phyloP scores from a whole-genome alignment of 2,113 vertebrate genomes.

The Malaclemys terrapin region DNA sequence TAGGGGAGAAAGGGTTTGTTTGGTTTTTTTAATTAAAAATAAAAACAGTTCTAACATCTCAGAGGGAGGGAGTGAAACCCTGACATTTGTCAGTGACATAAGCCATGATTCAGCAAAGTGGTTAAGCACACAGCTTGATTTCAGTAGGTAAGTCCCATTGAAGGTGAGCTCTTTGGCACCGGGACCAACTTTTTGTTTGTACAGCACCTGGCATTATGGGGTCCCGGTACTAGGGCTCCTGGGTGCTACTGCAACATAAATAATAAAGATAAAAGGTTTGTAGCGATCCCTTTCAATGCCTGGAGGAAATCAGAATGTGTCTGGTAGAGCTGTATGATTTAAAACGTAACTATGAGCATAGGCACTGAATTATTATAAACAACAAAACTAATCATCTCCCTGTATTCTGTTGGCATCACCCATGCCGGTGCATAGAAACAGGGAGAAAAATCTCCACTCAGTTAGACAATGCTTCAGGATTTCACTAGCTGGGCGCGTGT shows the following conservation, averaged over 20 bases:
- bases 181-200: background rate
- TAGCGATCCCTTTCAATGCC: background rate
- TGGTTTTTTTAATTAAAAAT: background rate
- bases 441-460: background rate
- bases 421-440: background rate
- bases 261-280: background rate
- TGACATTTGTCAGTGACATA: background rate
- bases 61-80: background rate
- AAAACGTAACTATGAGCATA: background rate
- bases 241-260: background rate
- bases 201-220: background rate
- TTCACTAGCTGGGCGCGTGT: background rate
- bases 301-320: background rate
- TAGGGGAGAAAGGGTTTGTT: background rate
- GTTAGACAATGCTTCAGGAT: background rate
- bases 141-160: too few relatives aligned
- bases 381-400: background rate
- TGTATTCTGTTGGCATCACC: background rate
- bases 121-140: background rate
- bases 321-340: background rate
- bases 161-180: background rate
- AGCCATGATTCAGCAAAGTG: background rate
- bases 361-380: background rate
- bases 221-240: background rate
- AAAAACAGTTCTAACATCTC: background rate